Evolutionary conservation across 2,797 vertebrate genomes (phyloP), one percentile per base, ranked within the genome.

Genomic region (Leptoclinus maculatus): DNA sequence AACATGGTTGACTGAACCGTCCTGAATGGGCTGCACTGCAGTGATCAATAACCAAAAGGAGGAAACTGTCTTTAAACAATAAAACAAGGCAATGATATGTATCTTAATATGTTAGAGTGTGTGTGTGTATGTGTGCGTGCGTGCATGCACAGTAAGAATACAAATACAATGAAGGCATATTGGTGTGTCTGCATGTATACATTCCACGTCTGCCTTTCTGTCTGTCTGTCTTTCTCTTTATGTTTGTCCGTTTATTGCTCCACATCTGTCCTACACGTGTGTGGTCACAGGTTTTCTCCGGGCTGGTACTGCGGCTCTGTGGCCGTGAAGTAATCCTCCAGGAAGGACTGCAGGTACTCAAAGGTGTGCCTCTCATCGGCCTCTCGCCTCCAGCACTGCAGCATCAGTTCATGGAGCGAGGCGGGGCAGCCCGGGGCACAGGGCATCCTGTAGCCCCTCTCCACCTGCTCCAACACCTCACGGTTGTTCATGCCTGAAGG

Each of bases 261-360:
- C 56, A 39, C 10, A 34, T 69, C 58, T 75, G 70, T 60, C 67
- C 62, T 27, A 34, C 72, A 16, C 11, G 5, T 66, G 69, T 56
- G 57, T 41, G 74, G 87, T 92, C 94, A 96, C 93, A 97, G 96
- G 92, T 97, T 96, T 82, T 99, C 98, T 77, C 97, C 98, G 0
- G 98, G 98, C 88, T 99, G 98, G 91, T 99, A 99, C 94, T 99
- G 98, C 82, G 98, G 98, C 91, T 99, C 98, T 0, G 98, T 97
- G 91, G 98, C 97, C 0, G 97, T 99, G 92, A 99, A 99, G 87
- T 97, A 99, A 90, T 99, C 98, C 91, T 99, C 98, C 64, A 99
- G 94, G 92, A 99, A 99, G 87, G 97, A 96, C 93, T 99, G 97
- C 90, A 99, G 95, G 93, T 98, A 99, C 89, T 99, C 98, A 8